Percentiles rank a stretch among this genome's conserved stretches.
phyloP scores from a whole-genome alignment of 2,888 invertebrate species.

The Dolichomitus sp. region DNA sequence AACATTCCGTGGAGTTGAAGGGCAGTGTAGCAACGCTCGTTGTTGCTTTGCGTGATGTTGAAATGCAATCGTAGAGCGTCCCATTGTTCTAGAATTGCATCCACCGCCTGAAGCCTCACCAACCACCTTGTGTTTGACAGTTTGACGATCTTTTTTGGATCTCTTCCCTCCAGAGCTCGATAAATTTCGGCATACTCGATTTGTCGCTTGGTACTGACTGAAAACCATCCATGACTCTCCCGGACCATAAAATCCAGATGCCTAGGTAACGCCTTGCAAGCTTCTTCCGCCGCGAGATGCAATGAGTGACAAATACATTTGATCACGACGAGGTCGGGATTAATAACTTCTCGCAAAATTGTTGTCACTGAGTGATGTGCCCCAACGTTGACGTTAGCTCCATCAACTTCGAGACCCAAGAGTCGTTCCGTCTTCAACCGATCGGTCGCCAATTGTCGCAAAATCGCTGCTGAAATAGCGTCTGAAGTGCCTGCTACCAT shows the following conservation, averaged over 20 bases:
- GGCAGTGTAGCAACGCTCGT: constrained; percentile 68
- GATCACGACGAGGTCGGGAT: constrained; percentile 57
- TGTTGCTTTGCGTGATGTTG: constrained; percentile 64
- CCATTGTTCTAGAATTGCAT: constrained; percentile 76
- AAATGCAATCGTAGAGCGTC: constrained; percentile 76
- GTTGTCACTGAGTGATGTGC: constrained; percentile 69
- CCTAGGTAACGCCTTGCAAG: constrained; percentile 60
- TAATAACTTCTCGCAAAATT: constrained; percentile 63
- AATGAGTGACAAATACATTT: constrained; percentile 63
- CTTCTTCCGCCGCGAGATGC: constrained; percentile 65
- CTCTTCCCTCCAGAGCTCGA: constrained; percentile 28
- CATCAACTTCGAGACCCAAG: constrained; percentile 71
- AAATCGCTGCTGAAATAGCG: constrained; percentile 45
- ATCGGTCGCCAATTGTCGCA: constrained; percentile 65
- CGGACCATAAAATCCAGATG: constrained; percentile 71
- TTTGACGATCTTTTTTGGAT: constrained; percentile 67
- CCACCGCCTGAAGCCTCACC: constrained; percentile 70
- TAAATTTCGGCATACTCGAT: too few relatives aligned
- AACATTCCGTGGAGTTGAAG: constrained; percentile 64
- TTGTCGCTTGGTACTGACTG: constrained; percentile 62
- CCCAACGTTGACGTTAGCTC: constrained; percentile 72
- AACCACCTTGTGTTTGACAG: constrained; percentile 72
- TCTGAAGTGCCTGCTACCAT: constrained; percentile 64
- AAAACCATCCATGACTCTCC: constrained; percentile 75
- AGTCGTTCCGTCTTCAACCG: constrained; percentile 64